Conservation (phyloP, 2,113 vertebrate genomes). For the Collichthys lucidus region DNA sequence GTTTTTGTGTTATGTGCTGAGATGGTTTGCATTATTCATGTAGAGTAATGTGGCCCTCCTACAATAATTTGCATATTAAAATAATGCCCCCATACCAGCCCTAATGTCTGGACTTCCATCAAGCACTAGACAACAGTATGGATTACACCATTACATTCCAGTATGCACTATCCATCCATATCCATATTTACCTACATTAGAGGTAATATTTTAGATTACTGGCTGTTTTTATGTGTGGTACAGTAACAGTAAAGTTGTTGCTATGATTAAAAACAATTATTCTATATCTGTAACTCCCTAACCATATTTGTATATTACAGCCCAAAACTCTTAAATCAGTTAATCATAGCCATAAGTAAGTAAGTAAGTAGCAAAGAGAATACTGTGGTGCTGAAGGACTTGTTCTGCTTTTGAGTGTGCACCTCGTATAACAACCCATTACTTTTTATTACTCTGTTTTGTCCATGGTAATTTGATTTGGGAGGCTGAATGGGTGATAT, state of each 20-base stretch:
- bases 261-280: not conserved
- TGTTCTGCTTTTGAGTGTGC: conserved; percentile 55
- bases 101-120: not conserved
- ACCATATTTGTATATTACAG: not conserved
- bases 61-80: not conserved
- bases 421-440: conserved; percentile 75
- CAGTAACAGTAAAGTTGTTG: not conserved
- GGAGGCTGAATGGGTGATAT: conserved; percentile 65
- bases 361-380: conserved; percentile 26
- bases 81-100: too few species aligned
- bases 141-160: not conserved
- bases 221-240: not conserved
- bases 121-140: not conserved
- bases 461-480: conserved; percentile 78
- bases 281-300: not conserved
- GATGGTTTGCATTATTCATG: not conserved
- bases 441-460: conserved; percentile 78
- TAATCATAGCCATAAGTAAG: conserved; percentile 24
- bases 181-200: not conserved
- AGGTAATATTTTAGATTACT: not conserved
- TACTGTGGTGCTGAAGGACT: conserved; percentile 53
- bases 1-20: not conserved
- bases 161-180: not conserved
- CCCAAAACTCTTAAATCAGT: conserved; percentile 15
- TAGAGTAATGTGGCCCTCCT: not conserved